Conservation (phyloP, 2,797 vertebrate genomes). For the Danio aesculapii region DNA sequence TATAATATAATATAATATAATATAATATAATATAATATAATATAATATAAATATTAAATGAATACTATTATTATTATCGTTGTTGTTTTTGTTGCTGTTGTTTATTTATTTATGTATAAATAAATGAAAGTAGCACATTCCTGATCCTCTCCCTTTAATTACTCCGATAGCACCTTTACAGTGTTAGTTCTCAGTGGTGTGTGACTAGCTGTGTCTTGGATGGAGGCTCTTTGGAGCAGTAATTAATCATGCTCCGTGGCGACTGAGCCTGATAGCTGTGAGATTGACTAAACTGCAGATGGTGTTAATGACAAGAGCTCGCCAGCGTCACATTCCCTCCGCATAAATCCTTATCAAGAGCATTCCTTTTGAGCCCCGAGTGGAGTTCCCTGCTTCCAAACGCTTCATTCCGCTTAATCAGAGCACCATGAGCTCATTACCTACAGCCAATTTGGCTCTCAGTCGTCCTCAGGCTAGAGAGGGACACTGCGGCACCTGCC, state of each 20-base stretch:
- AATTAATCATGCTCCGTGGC: conserved; percentile 51
- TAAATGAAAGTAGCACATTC: no score
- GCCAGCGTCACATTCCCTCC: conserved; percentile 18
- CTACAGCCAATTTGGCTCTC: conserved; percentile 49
- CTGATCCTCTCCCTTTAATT: neutral
- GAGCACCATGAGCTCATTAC: conserved; percentile 62
- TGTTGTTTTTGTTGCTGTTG: no score
- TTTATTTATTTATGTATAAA: no score
- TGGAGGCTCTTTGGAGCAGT: neutral
- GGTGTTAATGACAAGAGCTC: conserved; percentile 61
- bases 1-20: no score
- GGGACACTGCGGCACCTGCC: conserved; percentile 58
- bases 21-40: no score
- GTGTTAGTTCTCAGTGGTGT: neutral
- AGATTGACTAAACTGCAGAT: conserved; percentile 58
- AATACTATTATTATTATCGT: no score
- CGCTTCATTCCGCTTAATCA: conserved; percentile 58
- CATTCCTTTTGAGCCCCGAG: conserved; percentile 56
- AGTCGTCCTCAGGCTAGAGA: conserved; percentile 39
- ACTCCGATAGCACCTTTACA: neutral
- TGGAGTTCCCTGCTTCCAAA: conserved; percentile 55
- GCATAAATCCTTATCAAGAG: conserved; percentile 56
- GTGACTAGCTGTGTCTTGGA: conserved; percentile 2
- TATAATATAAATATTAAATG: no score
- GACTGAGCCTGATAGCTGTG: conserved; percentile 44